phyloP scores from a whole-genome alignment of 2,888 invertebrate species.

The Hydropsyche betteni region DNA sequence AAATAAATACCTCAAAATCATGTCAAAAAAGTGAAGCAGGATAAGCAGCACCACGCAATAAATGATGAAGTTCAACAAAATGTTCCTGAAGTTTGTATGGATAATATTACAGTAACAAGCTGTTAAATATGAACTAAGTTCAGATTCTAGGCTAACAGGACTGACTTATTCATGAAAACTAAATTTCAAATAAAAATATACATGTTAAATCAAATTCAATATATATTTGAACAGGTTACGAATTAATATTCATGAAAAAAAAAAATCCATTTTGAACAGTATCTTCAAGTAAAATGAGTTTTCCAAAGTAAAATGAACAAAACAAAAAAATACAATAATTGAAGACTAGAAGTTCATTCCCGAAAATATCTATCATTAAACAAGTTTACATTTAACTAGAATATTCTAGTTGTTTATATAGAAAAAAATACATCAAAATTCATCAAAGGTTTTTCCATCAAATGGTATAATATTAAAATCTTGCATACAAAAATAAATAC shows the following conservation, averaged over 20 bases:
- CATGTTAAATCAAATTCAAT: conserved; percentile 35
- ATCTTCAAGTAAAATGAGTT: conserved; percentile 3
- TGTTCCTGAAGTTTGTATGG: conserved; percentile 31
- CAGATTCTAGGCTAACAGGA: conserved; percentile 23
- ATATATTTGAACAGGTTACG: neutral
- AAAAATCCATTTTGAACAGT: conserved; percentile 26
- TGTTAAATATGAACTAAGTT: conserved; percentile 25
- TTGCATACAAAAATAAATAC: conserved; percentile 47
- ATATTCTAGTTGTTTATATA: no score
- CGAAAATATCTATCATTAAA: no score
- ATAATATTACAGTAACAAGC: conserved; percentile 43
- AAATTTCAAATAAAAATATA: conserved; percentile 40
- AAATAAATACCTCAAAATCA: conserved; percentile 50
- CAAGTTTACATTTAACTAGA: no score
- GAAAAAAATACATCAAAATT: no score
- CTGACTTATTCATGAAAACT: conserved; percentile 35
- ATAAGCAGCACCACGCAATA: conserved; percentile 39
- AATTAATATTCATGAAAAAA: conserved; percentile 15
- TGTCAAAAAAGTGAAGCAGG: conserved; percentile 46
- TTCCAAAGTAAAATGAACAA: no score
- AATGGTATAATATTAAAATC: conserved; percentile 14
- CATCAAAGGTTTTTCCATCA: no score
- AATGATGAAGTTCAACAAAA: conserved; percentile 31
- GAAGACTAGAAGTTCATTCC: no score
- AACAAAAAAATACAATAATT: no score